Percentiles rank a stretch among this genome's conserved stretches.
phyloP scores from a whole-genome alignment of 2,888 invertebrate species.

The Andrena hattorfiana region DNA sequence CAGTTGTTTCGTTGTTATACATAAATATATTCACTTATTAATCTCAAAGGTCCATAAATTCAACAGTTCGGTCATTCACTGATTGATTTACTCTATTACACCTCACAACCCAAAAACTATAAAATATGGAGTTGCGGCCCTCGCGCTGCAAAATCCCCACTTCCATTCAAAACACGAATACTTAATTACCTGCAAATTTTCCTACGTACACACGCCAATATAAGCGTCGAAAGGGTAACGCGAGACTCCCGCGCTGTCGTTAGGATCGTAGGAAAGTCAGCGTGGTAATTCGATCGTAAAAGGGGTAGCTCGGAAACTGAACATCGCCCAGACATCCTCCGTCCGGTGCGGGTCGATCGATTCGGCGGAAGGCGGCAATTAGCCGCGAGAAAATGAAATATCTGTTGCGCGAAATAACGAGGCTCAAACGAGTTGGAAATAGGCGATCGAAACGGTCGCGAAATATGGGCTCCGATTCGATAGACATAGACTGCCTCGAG shows the following conservation, averaged over 20 bases:
- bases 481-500: neutral
- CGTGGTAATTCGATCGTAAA: neutral
- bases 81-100: no score
- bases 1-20: no score
- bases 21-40: no score
- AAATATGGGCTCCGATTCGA: slow-evolving; percentile 5
- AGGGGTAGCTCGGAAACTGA: neutral
- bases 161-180: no score
- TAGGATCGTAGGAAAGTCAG: neutral
- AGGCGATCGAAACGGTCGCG: slow-evolving; percentile 28
- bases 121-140: no score
- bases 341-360: slow-evolving; percentile 22
- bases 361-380: slow-evolving; percentile 45
- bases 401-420: slow-evolving; percentile 59
- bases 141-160: no score
- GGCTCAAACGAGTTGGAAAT: slow-evolving; percentile 33
- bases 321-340: neutral
- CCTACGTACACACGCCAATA: no score
- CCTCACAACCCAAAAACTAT: no score
- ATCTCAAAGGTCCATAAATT: no score
- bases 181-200: no score
- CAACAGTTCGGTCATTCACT: no score
- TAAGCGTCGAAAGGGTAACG: neutral
- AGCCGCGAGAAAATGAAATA: slow-evolving; percentile 57
- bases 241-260: neutral